These are phyloP conservation scores for Cylloceria caligata DNA, from an alignment of 2,888 invertebrate species.

Conservation along the genomic window DNA sequence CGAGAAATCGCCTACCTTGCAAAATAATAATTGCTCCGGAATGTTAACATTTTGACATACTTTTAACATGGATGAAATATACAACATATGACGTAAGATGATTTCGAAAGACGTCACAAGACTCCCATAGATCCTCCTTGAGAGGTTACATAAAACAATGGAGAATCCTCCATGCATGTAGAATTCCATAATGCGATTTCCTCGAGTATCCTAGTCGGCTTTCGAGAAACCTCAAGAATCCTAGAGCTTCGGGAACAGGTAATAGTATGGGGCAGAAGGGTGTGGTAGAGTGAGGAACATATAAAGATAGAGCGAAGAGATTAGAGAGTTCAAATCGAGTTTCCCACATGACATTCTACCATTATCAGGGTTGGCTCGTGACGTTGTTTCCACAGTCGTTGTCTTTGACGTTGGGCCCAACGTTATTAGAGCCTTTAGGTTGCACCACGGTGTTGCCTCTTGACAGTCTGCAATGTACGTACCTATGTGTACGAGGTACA, in stretches of 20 bases:
- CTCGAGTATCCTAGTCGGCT: conserved; percentile 54
- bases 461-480: conserved; percentile 22
- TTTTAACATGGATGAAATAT: background rate
- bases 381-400: conserved; percentile 57
- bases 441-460: conserved; percentile 16
- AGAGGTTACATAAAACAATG: conserved; percentile 7
- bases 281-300: conserved; percentile 21
- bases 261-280: conserved; percentile 35
- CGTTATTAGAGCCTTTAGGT: conserved; percentile 50
- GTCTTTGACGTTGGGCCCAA: conserved; percentile 57
- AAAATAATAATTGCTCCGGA: background rate
- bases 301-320: conserved; percentile 40
- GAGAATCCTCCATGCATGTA: conserved; percentile 36
- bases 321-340: conserved; percentile 58
- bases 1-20: background rate
- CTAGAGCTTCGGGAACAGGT: conserved; percentile 35
- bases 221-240: conserved; percentile 50
- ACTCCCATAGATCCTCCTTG: conserved; percentile 1
- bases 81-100: background rate
- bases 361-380: conserved; percentile 37
- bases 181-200: conserved; percentile 56
- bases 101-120: background rate
- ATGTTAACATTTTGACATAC: background rate
- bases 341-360: conserved; percentile 50
- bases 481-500: conserved; percentile 8